These are phyloP conservation scores for Romanogobio albipinnatus DNA, from an alignment of 2,113 vertebrate genomes.

Conservation along the genomic window DNA sequence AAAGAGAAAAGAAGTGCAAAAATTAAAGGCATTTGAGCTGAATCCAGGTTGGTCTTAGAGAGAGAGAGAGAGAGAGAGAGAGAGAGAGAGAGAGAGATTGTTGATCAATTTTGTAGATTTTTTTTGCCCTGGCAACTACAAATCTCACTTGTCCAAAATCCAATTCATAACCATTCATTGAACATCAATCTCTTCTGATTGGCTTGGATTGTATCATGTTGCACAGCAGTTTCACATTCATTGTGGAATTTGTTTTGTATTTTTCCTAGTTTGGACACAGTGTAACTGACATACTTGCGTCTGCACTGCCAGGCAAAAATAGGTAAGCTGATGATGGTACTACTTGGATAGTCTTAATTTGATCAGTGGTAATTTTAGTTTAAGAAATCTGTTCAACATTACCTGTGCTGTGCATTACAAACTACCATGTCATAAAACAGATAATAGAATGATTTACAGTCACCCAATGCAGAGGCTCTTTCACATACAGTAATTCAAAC, in stretches of 20 bases:
- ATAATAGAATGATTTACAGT: background rate
- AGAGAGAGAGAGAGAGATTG: too few species aligned
- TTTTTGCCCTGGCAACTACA: background rate
- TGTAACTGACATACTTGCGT: background rate
- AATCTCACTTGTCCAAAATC: background rate
- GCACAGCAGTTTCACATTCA: background rate
- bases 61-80: too few species aligned
- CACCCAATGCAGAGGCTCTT: background rate
- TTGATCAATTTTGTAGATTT: too few species aligned
- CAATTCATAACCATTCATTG: background rate
- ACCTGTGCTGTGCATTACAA: background rate
- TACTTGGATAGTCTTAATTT: background rate
- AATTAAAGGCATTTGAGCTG: background rate
- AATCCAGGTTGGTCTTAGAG: background rate
- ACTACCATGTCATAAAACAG: background rate
- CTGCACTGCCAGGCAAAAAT: background rate
- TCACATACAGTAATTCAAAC: background rate
- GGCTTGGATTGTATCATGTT: background rate
- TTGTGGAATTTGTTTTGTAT: background rate
- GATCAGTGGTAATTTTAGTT: background rate
- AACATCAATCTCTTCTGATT: background rate
- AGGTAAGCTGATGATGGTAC: background rate
- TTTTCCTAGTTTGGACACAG: background rate
- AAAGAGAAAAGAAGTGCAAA: background rate
- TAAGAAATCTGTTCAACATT: background rate